These are phyloP conservation scores for Dioctria rufipes DNA, from an alignment of 2,888 invertebrate species.

Conservation along the genomic window DNA sequence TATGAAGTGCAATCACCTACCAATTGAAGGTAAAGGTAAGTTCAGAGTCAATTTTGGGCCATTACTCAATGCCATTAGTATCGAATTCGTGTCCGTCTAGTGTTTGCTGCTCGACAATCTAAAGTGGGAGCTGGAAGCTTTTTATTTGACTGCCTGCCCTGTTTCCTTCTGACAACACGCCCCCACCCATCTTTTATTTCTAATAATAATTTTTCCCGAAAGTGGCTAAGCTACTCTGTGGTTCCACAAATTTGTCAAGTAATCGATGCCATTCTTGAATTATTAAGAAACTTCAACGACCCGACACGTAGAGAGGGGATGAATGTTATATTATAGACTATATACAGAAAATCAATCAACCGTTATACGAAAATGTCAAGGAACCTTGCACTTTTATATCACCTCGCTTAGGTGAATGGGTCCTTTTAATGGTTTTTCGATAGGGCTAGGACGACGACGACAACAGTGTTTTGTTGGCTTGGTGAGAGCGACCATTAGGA, in stretches of 20 bases:
- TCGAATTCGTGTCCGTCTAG: too few relatives aligned
- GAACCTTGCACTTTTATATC: constrained; percentile 12
- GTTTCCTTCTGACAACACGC: neutral
- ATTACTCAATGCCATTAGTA: neutral
- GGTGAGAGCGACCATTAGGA: neutral
- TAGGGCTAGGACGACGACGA: neutral
- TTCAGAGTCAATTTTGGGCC: constrained; percentile 59
- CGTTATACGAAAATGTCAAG: constrained; percentile 46
- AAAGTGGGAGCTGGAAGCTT: too few relatives aligned
- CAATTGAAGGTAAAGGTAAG: constrained; percentile 94
- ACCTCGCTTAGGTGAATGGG: constrained; percentile 21
- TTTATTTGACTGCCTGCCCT: neutral
- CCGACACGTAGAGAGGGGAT: too few relatives aligned
- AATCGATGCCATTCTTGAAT: constrained; percentile 32
- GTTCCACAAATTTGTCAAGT: constrained; percentile 3
- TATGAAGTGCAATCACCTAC: constrained; percentile 96
- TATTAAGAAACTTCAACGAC: constrained; percentile 19
- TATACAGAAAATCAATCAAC: constrained; percentile 34
- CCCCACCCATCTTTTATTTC: too few relatives aligned
- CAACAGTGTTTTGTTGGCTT: too few relatives aligned
- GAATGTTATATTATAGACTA: neutral
- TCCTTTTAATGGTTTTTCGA: constrained; percentile 33
- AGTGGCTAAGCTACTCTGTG: neutral
- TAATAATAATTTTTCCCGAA: too few relatives aligned
- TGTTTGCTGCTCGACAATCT: too few relatives aligned